Evolutionary conservation across 2,797 vertebrate genomes (phyloP).

Genomic region (Pseudocheirus occidentalis): DNA sequence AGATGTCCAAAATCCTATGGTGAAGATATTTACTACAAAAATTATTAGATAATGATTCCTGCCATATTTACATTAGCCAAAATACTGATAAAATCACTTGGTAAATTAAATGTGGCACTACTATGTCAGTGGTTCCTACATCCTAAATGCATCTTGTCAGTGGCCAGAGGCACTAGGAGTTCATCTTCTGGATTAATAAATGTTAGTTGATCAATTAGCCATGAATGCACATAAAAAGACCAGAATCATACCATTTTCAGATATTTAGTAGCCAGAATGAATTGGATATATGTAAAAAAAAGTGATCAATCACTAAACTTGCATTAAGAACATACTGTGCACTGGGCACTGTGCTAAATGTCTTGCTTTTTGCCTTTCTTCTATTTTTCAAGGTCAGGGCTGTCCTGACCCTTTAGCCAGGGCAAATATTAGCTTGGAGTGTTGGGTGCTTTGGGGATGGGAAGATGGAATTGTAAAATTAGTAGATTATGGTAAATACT

Average conservation of each 20-base stretch:
- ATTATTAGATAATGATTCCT: not conserved
- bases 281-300: not conserved
- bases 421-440: not conserved
- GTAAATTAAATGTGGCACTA: not conserved
- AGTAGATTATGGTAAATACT: not conserved
- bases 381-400: not conserved
- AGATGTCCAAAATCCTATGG: not conserved
- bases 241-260: not conserved
- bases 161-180: not conserved
- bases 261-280: not conserved
- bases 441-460: not conserved
- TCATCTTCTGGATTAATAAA: not conserved
- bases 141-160: conserved; percentile 10
- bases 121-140: not conserved
- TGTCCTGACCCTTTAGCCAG: not conserved
- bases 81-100: conserved; percentile 34
- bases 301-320: not conserved
- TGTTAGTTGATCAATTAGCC: not conserved
- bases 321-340: not conserved
- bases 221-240: not conserved
- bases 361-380: not conserved
- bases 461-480: not conserved
- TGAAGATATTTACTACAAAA: not conserved
- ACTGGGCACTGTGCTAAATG: not conserved
- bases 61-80: conserved; percentile 9